These are phyloP conservation scores for Hydra vulgaris DNA, from an alignment of 30 jellyfish, hydroid and myxozoan genomes.

Conservation along the genomic window DNA sequence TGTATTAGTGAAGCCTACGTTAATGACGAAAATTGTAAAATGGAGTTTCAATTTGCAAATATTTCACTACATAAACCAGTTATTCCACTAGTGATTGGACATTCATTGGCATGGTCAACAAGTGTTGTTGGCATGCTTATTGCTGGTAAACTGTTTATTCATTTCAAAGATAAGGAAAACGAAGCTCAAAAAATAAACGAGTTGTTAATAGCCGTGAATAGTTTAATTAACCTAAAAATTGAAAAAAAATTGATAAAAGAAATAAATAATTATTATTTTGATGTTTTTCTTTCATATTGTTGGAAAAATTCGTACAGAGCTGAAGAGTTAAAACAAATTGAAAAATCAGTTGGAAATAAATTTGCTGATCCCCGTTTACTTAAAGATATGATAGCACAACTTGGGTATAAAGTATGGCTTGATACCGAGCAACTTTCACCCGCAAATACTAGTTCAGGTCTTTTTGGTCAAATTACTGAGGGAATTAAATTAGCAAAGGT, in stretches of 20 bases:
- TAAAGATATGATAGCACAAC: conserved; percentile 23
- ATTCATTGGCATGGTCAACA: conserved; percentile 54
- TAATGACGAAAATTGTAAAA: conserved; percentile 49
- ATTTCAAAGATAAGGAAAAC: conserved; percentile 49
- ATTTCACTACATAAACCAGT: conserved; percentile 48
- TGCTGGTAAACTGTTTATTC: conserved; percentile 71
- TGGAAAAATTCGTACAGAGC: conserved; percentile 67
- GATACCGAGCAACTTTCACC: conserved; percentile 54
- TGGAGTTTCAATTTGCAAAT: conserved; percentile 73
- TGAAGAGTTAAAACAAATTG: conserved; percentile 26
- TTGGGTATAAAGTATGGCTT: conserved; percentile 49
- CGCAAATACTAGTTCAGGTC: conserved; percentile 50
- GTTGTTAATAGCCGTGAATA: conserved; percentile 4
- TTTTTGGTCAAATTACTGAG: conserved; percentile 51
- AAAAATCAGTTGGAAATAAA: conserved; percentile 21
- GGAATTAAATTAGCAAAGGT: conserved; percentile 55
- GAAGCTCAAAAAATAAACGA: conserved; percentile 35
- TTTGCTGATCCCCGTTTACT: conserved; percentile 64
- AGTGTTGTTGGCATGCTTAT: conserved; percentile 63
- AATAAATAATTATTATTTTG: not conserved
- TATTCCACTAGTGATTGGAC: conserved; percentile 71
- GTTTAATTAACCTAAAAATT: not conserved
- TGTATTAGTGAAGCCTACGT: conserved; percentile 69
- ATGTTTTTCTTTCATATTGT: conserved; percentile 57
- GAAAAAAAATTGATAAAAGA: not conserved